These are phyloP conservation scores for Smittia sp. DNA, from an alignment of 2,888 invertebrate genomes.

Conservation along the genomic window DNA sequence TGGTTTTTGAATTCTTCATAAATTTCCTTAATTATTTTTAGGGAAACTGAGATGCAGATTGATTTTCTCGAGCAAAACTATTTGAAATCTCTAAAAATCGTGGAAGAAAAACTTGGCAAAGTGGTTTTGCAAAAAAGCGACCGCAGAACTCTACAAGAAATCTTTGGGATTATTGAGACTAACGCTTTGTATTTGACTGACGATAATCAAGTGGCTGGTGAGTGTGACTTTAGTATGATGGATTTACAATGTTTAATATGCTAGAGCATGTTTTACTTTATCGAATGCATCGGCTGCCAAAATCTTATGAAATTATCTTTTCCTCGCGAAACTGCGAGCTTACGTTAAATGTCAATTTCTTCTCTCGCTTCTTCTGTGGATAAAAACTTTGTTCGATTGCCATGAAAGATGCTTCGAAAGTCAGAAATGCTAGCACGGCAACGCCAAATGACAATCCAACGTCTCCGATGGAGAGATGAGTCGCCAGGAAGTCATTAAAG, in stretches of 20 bases:
- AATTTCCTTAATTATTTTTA: conserved; percentile 49
- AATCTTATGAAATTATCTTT: too few relatives aligned
- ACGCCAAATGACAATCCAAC: neutral
- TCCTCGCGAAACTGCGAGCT: too few relatives aligned
- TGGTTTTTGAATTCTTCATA: conserved; percentile 53
- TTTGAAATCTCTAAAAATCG: conserved; percentile 56
- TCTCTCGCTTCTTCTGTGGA: too few relatives aligned
- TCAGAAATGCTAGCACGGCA: neutral
- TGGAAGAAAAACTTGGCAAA: conserved; percentile 44
- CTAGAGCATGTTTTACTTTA: too few relatives aligned
- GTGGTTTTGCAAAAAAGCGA: conserved; percentile 56
- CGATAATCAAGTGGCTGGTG: conserved; percentile 26
- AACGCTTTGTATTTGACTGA: conserved; percentile 72
- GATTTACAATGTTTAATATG: neutral
- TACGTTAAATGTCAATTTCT: too few relatives aligned
- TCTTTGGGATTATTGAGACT: conserved; percentile 81
- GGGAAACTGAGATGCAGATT: conserved; percentile 64
- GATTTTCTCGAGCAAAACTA: conserved; percentile 64
- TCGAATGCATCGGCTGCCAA: too few relatives aligned
- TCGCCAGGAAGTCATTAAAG: neutral
- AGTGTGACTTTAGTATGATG: neutral
- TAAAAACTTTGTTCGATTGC: conserved; percentile 2
- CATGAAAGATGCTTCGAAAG: conserved; percentile 1
- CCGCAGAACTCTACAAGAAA: conserved; percentile 62
- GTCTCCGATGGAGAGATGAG: conserved; percentile 6